Conservation (phyloP, 2,888 invertebrate species). For the Taenaris catops region DNA sequence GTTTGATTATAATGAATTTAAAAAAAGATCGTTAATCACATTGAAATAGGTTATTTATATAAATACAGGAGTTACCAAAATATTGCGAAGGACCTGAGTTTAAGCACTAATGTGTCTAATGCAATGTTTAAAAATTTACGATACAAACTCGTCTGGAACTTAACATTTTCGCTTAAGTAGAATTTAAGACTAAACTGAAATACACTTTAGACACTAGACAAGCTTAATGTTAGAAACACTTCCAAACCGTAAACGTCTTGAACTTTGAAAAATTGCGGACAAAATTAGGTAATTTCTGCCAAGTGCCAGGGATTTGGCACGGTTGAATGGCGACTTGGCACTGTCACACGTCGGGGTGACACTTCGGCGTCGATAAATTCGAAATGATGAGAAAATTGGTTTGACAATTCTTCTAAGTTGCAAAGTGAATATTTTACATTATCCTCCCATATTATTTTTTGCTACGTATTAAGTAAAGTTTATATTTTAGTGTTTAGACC, state of each 20-base stretch:
- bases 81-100: too few species aligned
- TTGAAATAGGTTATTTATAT: too few species aligned
- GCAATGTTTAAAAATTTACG: too few species aligned
- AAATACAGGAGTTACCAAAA: too few species aligned
- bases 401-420: conserved; percentile 12
- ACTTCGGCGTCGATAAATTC: conserved; percentile 15
- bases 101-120: too few species aligned
- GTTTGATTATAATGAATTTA: too few species aligned
- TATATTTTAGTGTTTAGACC: too few species aligned
- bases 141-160: too few species aligned
- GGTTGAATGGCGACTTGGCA: conserved; percentile 19
- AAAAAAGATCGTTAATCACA: too few species aligned
- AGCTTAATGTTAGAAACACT: conserved; percentile 1
- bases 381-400: conserved; percentile 20
- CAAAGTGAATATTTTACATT: neutral
- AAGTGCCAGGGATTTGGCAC: conserved; percentile 20
- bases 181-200: neutral
- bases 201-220: neutral
- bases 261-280: conserved; percentile 4
- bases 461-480: too few species aligned
- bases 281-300: conserved; percentile 13
- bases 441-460: too few species aligned
- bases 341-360: conserved; percentile 13
- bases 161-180: too few species aligned
- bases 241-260: neutral